Conservation (phyloP, 2,797 vertebrate species). For the Xiphorhynchus erythropygius region DNA sequence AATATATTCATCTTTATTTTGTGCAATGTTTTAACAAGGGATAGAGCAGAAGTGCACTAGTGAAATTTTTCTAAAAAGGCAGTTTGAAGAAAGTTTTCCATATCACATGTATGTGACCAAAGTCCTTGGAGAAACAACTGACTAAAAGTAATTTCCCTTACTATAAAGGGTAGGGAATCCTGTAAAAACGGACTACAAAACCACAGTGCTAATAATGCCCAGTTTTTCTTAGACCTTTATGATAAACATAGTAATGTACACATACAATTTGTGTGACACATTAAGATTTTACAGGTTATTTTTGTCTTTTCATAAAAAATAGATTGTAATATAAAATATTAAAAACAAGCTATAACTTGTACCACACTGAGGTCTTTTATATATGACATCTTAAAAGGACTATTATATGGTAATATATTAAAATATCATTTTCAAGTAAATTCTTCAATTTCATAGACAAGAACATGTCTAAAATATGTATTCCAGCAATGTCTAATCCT, state of each 20-base stretch:
- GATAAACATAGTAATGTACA: not conserved
- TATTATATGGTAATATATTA: constrained; percentile 49
- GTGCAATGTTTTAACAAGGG: not conserved
- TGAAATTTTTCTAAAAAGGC: constrained; percentile 12
- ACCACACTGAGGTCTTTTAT: not conserved
- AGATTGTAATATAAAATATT: constrained; percentile 37
- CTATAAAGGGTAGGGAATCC: not conserved
- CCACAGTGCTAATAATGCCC: constrained; percentile 37
- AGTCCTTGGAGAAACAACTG: not conserved
- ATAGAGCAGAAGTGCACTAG: not conserved
- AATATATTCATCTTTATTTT: not conserved
- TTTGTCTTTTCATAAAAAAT: constrained; percentile 54
- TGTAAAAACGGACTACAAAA: constrained; percentile 38
- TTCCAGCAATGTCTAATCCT: constrained; percentile 32
- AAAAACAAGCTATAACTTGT: constrained; percentile 36
- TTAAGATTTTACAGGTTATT: not conserved
- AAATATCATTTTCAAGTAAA: constrained; percentile 52
- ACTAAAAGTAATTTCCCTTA: not conserved
- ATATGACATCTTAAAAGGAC: constrained; percentile 1
- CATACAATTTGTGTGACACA: not conserved
- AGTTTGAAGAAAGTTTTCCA: not conserved
- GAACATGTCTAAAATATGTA: not conserved
- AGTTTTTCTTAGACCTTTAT: constrained; percentile 4
- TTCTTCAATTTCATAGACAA: constrained; percentile 30
- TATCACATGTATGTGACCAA: not conserved